Percentiles rank a stretch among this genome's conserved stretches.
Conservation (phyloP, 2,888 invertebrate genomes). For the Prenolepis imparis region DNA sequence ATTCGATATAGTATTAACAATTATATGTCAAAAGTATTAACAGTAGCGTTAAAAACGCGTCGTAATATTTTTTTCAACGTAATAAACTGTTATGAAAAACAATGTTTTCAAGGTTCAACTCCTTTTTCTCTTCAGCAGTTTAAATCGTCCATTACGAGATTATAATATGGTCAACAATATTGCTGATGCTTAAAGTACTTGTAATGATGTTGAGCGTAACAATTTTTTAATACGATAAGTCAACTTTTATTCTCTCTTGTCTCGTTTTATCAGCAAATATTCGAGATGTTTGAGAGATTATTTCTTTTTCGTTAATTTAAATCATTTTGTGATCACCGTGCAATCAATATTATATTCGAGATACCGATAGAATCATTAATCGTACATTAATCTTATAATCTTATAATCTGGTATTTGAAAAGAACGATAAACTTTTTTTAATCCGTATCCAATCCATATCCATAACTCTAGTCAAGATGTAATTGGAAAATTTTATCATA, state of each 20-base stretch:
- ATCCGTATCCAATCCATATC: not conserved
- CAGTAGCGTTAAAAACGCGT: not conserved
- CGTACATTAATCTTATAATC: not conserved
- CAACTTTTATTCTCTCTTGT: not conserved
- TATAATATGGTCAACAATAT: not conserved
- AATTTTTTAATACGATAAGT: conserved; percentile 12
- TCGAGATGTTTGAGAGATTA: not conserved
- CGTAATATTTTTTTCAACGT: not conserved
- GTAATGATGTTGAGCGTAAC: not conserved
- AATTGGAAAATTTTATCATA: not conserved
- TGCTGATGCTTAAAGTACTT: not conserved
- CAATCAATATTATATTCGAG: not conserved
- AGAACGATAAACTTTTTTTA: conserved; percentile 1
- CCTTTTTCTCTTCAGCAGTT: not conserved
- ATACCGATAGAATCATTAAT: conserved; percentile 6
- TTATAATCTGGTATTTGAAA: not conserved
- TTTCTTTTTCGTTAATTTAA: not conserved
- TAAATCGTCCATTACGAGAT: conserved; percentile 4
- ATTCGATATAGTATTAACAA: not conserved
- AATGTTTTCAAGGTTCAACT: not conserved
- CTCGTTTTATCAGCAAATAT: not conserved
- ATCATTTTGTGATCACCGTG: not conserved
- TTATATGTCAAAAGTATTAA: no score
- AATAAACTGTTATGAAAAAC: not conserved
- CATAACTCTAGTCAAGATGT: not conserved